Base-by-base conservation (phyloP, 1,140 invertebrate genomes). In the Bicyclus anynana region DNA sequence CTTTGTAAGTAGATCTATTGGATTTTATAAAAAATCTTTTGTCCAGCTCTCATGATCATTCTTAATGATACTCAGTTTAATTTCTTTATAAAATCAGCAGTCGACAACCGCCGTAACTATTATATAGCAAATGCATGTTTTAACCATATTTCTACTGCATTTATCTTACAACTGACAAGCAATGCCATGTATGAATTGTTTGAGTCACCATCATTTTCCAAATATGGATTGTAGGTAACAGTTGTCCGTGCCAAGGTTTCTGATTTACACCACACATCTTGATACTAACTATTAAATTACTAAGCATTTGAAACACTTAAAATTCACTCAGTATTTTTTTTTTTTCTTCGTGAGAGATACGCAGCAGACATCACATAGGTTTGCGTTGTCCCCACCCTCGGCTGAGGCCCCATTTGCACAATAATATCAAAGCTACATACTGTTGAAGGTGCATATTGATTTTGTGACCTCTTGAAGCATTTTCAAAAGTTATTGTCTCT, bases 371-470 rank as follows among this genome's bases (percentile, higher is more conserved):
- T 69, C 82, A 84, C 79, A 62, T 51, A 35, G 52, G n/a, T 64
- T 69, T 67, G 64, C 67, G 56, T 60, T 56, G 59, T 78, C 81
- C 82, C 84, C 78, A 77, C 70, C 78, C 78, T 84, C 75, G 50
- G 56, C 56, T 54, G 80, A 84, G 84, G 81, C 69, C 81, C 83
- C 84, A 87, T 87, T 87, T 87, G 84, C 84, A 87, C 82, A 71
- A 58, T 72, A 65, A 73, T 70, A 68, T 74, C 60, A 59, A 69
- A 65, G 64, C 52, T 61, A 48, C 51, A 47, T 62, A 33, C 59
- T 62, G 57, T 62, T 69, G 73, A 67, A 61, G 53, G 67, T 69
- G 56, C 49, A 56, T 62, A 59, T 56, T 46, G 67, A 61, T 71
- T 65, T 68, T 23, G 67, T 71, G 52, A 69, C 63, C 59, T 67